Base-by-base conservation (phyloP, 2,888 invertebrate species). In the Seladonia tumulorum region DNA sequence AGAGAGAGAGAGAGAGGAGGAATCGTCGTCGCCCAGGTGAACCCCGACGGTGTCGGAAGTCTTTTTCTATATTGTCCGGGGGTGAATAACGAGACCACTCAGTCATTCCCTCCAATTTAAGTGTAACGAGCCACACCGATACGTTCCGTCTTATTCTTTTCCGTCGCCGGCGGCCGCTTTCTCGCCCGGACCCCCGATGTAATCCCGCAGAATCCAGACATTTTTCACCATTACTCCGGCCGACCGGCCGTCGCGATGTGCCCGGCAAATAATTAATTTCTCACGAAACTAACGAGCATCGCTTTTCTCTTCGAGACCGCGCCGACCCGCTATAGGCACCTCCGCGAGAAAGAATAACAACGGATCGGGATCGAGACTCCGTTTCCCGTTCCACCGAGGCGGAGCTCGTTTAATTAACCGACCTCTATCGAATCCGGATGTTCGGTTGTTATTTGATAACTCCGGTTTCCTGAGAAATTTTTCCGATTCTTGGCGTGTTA, bases 91-190 rank as follows among this genome's bases (percentile, higher is more conserved):
- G 94, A 94, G 93, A 93, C 92, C 93, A 94, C 94, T 95, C 94
- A 94, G 94, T 95, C 95, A 95, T 95, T 94, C 94, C 94, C 94
- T 95, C 94, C 94, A 94, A 95, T 95, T 95, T 95, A 94, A 94
- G 94, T 94, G 94, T 95, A 95, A 95, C 94, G 94, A 95, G 94
- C 94, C 94, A 94, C 94, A 95, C 94, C 94, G 94, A 95, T 95
- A 95, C 94, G 92, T 94, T 95, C 93, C 93, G 94, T 94, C 94
- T 94, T 94, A 95, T 95, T 95, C 94, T 94, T 94, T 92, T 92
- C 90, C 87, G 89, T 87, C 87, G 88, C 84, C 87, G 86, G 91
- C 73, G 77, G 79, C 45, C 80, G 63, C 89, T 85, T 83, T 72
- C 77, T 71, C 73, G 84, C 88, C 88, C 92, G 88, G 90, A 53